A percentile compares a stretch with the other conserved stretches of the same genome.
phyloP scores from a whole-genome alignment of 1,140 invertebrate species.

The Oncopeltus fasciatus region DNA sequence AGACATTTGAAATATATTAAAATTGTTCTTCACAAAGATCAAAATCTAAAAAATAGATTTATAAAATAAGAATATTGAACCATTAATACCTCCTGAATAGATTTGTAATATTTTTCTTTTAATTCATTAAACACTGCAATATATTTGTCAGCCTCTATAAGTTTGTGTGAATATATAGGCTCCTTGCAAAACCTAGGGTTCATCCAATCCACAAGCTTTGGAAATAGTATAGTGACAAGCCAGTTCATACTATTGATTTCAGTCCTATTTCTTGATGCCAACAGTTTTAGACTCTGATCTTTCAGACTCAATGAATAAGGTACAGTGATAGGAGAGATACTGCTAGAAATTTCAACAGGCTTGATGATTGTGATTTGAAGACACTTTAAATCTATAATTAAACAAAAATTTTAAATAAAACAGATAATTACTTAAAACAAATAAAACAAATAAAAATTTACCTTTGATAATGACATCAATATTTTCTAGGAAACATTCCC shows the following conservation, averaged over 20 bases:
- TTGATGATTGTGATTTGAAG: neutral
- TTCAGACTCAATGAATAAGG: neutral
- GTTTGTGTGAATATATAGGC: constrained; percentile 39
- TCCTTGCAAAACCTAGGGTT: constrained; percentile 24
- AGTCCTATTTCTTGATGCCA: neutral
- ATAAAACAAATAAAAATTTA: neutral
- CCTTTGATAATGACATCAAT: neutral
- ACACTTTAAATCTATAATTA: neutral
- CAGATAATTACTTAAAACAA: neutral
- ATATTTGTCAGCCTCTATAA: constrained; percentile 56
- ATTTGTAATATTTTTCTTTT: constrained; percentile 63
- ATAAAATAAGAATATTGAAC: neutral
- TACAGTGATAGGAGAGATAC: neutral
- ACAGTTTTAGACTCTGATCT: neutral
- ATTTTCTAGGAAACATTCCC: neutral
- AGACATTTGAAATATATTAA: too few relatives aligned
- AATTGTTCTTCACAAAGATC: too few relatives aligned
- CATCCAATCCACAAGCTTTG: constrained; percentile 53
- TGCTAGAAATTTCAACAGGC: neutral
- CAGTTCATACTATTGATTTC: constrained; percentile 23
- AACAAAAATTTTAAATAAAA: neutral
- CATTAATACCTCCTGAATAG: constrained; percentile 46
- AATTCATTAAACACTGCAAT: constrained; percentile 52
- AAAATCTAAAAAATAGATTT: neutral
- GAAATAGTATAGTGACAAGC: constrained; percentile 33